A percentile compares a stretch with the other conserved stretches of the same genome.
Evolutionary conservation across 1,140 invertebrate genomes (phyloP).

Genomic region (Drosophila nigromelanica): DNA sequence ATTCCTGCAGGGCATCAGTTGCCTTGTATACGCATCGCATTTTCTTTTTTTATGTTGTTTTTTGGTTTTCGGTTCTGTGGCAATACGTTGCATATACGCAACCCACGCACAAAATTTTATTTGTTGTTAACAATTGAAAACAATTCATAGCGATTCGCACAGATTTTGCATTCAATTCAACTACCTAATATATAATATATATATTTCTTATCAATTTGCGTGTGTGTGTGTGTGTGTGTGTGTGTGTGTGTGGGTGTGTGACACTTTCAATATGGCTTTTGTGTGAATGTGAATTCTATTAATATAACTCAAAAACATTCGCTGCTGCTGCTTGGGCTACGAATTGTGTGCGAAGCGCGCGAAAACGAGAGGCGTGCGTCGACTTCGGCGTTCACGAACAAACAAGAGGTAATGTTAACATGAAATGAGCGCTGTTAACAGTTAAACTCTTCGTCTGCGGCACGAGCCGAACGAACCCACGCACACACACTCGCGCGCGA

Average conservation of each 20-base stretch:
- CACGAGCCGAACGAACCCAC: slow-evolving; percentile 4
- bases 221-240: slow-evolving; percentile 3
- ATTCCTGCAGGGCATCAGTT: too few relatives aligned
- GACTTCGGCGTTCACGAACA: slow-evolving; percentile 67
- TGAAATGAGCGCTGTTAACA: slow-evolving; percentile 33
- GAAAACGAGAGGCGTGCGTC: slow-evolving; percentile 70
- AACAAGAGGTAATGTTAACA: slow-evolving; percentile 44
- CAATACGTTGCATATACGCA: slow-evolving; percentile 40
- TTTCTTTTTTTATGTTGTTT: background rate
- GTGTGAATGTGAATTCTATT: slow-evolving; percentile 45
- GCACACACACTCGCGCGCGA: background rate
- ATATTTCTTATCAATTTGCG: slow-evolving; percentile 39
- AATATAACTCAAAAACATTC: slow-evolving; percentile 50
- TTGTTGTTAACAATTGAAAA: slow-evolving; percentile 16
- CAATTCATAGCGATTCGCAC: slow-evolving; percentile 17
- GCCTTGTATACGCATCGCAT: too few relatives aligned
- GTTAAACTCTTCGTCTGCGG: slow-evolving; percentile 14
- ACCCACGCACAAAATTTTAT: background rate
- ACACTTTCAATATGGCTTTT: slow-evolving; percentile 13
- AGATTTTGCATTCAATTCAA: slow-evolving; percentile 13
- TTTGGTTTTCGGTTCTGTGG: background rate
- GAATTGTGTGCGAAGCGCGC: slow-evolving; percentile 62
- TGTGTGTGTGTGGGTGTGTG: too few relatives aligned
- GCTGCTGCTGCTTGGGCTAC: slow-evolving; percentile 21
- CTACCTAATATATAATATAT: slow-evolving; percentile 10